Conservation (phyloP, 2,113 vertebrate species). For the Calidris pygmaea region DNA sequence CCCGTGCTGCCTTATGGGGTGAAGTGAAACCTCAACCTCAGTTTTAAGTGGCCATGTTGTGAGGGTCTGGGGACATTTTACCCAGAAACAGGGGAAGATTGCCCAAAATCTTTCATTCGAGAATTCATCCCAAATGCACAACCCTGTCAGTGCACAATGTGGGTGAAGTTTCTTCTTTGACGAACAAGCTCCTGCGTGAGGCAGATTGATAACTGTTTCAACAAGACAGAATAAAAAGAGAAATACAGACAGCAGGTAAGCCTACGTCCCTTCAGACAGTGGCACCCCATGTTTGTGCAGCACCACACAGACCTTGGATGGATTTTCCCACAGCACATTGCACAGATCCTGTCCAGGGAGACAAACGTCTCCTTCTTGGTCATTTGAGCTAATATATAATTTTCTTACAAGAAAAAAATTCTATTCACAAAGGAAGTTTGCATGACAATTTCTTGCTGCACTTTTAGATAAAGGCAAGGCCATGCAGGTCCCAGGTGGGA, state of each 20-base stretch:
- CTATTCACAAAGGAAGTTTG: background rate
- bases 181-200: background rate
- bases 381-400: background rate
- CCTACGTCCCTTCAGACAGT: background rate
- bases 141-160: accelerated
- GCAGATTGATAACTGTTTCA: background rate
- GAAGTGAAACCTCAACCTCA: background rate
- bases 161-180: background rate
- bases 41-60: background rate
- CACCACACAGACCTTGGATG: accelerated
- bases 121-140: background rate
- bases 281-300: background rate
- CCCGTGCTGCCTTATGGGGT: background rate
- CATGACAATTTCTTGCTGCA: background rate
- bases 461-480: background rate
- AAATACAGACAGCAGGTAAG: background rate
- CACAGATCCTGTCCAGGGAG: background rate
- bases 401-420: background rate
- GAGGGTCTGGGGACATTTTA: background rate
- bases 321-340: background rate
- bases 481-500: background rate
- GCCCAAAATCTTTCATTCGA: background rate
- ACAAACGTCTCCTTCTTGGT: background rate
- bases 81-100: background rate
- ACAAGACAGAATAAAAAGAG: background rate